Percentiles rank a stretch among this genome's conserved stretches.
phyloP scores from a whole-genome alignment of 2,797 vertebrate genomes.

The Synaphobranchus kaupii region DNA sequence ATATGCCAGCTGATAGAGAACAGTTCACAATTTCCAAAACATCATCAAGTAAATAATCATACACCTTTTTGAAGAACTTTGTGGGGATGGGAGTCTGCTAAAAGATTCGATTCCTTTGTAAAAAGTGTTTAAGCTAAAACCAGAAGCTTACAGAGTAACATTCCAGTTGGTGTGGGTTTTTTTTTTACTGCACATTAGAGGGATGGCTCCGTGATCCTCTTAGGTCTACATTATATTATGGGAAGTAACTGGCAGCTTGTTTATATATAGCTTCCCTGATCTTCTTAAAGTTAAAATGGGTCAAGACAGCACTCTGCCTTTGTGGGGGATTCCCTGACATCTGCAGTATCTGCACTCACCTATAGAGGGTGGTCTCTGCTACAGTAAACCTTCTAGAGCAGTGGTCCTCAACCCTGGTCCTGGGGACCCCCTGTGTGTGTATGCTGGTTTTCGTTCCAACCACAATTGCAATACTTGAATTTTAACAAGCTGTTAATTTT shows the following conservation, averaged over 20 bases:
- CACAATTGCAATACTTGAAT: too few species aligned
- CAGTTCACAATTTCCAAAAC: too few species aligned
- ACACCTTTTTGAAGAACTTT: too few species aligned
- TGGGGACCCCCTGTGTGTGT: too few species aligned
- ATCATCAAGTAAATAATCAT: too few species aligned
- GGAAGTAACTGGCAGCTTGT: conserved; percentile 46
- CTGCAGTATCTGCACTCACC: conserved; percentile 22
- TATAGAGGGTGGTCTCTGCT: conserved; percentile 28
- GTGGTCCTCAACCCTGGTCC: too few species aligned
- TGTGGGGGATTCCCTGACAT: conserved; percentile 43
- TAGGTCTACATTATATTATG: conserved; percentile 41
- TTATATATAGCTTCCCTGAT: conserved; percentile 64
- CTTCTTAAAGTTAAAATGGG: conserved; percentile 59
- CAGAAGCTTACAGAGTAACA: not conserved
- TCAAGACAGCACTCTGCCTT: conserved; percentile 34
- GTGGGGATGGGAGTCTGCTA: too few species aligned
- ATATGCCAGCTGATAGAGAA: too few species aligned
- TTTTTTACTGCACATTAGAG: conserved; percentile 34
- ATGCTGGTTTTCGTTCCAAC: too few species aligned
- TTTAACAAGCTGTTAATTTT: too few species aligned
- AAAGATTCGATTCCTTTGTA: too few species aligned
- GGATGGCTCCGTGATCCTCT: conserved; percentile 56
- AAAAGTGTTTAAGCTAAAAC: not conserved
- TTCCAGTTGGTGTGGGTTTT: not conserved
- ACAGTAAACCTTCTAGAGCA: too few species aligned